Conservation (phyloP, 2,113 vertebrate species). For the Archocentrus centrarchus region DNA sequence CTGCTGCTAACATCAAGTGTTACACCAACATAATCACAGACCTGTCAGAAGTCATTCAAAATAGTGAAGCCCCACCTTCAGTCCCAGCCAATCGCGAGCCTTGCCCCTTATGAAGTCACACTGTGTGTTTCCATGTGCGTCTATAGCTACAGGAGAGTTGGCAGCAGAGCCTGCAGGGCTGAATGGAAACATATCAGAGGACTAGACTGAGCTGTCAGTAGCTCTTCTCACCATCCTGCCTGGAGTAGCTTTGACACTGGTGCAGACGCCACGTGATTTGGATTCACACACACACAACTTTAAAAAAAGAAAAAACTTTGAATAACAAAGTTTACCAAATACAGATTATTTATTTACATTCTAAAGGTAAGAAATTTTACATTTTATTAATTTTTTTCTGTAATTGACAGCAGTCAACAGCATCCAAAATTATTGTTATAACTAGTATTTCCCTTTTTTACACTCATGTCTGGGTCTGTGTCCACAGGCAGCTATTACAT, state of each 20-base stretch:
- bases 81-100: slow-evolving; percentile 30
- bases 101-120: neutral
- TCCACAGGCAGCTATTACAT: too few species aligned
- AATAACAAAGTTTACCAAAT: too few species aligned
- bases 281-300: neutral
- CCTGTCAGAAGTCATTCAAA: neutral
- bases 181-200: slow-evolving; percentile 29
- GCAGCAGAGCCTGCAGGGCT: neutral
- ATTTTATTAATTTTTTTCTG: too few species aligned
- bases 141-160: neutral
- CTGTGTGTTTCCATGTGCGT: neutral
- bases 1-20: too few species aligned
- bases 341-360: too few species aligned
- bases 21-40: neutral
- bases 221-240: neutral
- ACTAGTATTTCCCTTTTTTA: too few species aligned
- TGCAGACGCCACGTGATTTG: slow-evolving; percentile 7
- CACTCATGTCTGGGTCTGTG: too few species aligned
- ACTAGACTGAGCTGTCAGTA: slow-evolving; percentile 49
- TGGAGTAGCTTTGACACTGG: slow-evolving; percentile 5
- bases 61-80: neutral
- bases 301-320: too few species aligned
- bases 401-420: too few species aligned
- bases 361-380: too few species aligned
- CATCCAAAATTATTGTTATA: too few species aligned